phyloP scores from a whole-genome alignment of 2,113 vertebrate species.

The crab-eating macaque (Macaca fascicularis) region T2T-MFA8v1.1 NC_088380.1:91595001-91595500 shows the following conservation, averaged over 20 bases:
- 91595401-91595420: neutral
- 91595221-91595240: neutral
- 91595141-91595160: neutral
- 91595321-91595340: neutral
- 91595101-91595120: neutral
- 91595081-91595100: neutral
- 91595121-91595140: neutral
- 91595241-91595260: neutral
- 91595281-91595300: neutral
- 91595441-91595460: neutral
- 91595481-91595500: neutral
- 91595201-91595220: neutral
- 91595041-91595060: neutral
- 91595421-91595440: neutral
- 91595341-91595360: neutral
- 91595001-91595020: neutral
- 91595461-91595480: neutral
- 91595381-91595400: neutral
- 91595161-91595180: neutral
- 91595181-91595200: neutral
- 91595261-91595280: neutral
- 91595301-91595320: neutral
- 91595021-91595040: neutral
- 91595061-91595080: neutral
- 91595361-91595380: neutral